Evolutionary conservation across 2,888 invertebrate genomes (phyloP).

Genomic region (Phaedon cochleariae): DNA sequence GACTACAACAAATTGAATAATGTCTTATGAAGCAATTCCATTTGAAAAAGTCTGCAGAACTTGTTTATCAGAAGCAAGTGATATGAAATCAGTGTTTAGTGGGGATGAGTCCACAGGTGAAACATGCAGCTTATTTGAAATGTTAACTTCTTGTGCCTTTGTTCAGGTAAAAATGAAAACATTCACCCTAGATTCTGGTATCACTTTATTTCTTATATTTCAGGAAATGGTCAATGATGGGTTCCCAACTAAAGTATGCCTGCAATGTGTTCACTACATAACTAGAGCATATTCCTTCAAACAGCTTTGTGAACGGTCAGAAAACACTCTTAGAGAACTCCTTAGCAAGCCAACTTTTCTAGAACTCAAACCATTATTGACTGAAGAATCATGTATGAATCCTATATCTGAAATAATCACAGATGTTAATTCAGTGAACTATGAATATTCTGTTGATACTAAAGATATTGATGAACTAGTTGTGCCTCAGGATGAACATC

Average conservation of each 20-base stretch:
- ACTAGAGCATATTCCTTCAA: conserved; percentile 58
- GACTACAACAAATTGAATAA: conserved; percentile 24
- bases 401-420: conserved; percentile 15
- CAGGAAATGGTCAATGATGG: conserved; percentile 58
- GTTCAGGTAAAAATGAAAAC: conserved; percentile 51
- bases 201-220: conserved; percentile 18
- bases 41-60: conserved; percentile 60
- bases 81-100: conserved; percentile 56
- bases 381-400: conserved; percentile 27
- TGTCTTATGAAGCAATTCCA: conserved; percentile 50
- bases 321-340: conserved; percentile 54
- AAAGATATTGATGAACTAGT: background rate
- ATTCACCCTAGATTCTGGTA: background rate
- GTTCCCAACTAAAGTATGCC: conserved; percentile 58
- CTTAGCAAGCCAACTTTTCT: conserved; percentile 47
- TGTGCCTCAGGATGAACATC: background rate
- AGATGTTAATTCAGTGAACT: background rate
- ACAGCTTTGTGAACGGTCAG: conserved; percentile 58
- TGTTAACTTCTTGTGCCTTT: conserved; percentile 58
- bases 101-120: conserved; percentile 53
- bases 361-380: conserved; percentile 45
- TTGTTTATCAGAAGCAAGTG: conserved; percentile 55
- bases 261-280: conserved; percentile 58
- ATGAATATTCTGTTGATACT: background rate
- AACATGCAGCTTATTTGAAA: conserved; percentile 53